Conservation (phyloP, 2,113 vertebrate species). For the Carollia perspicillata region DNA sequence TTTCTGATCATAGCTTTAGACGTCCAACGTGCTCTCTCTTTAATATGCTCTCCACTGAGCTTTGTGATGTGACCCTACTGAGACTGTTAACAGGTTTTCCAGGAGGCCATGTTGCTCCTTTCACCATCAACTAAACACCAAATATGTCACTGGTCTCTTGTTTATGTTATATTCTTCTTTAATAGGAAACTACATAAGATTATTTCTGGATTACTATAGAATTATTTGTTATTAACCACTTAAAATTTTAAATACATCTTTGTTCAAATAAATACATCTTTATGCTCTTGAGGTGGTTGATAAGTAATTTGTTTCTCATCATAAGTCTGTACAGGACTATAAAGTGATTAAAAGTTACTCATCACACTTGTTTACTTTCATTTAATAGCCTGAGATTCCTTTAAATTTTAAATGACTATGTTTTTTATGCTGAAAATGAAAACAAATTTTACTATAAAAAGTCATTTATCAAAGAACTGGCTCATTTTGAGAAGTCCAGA, state of each 20-base stretch:
- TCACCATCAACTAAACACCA: not conserved
- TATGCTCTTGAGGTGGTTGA: not conserved
- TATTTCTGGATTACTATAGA: not conserved
- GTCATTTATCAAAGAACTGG: not conserved
- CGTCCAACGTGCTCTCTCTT: rapidly evolving
- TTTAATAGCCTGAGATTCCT: not conserved
- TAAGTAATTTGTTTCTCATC: not conserved
- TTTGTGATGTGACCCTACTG: not conserved
- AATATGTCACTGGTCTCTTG: not conserved
- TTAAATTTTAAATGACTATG: not conserved
- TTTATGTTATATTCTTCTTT: not conserved
- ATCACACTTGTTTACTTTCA: not conserved
- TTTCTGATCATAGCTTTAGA: not conserved
- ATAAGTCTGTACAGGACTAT: not conserved
- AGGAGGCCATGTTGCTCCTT: not conserved
- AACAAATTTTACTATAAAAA: not conserved
- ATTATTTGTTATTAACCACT: not conserved
- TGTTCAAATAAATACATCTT: not conserved
- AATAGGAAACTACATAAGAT: not conserved
- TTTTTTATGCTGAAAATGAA: constrained; percentile 7
- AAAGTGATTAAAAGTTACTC: constrained; percentile 34
- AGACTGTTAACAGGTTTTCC: not conserved
- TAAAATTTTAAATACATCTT: not conserved
- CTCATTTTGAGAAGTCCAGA: not conserved
- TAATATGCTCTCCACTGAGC: rapidly evolving